Base-by-base conservation (phyloP, 2,113 vertebrate genomes). In the Chinchilla lanigera region DNA sequence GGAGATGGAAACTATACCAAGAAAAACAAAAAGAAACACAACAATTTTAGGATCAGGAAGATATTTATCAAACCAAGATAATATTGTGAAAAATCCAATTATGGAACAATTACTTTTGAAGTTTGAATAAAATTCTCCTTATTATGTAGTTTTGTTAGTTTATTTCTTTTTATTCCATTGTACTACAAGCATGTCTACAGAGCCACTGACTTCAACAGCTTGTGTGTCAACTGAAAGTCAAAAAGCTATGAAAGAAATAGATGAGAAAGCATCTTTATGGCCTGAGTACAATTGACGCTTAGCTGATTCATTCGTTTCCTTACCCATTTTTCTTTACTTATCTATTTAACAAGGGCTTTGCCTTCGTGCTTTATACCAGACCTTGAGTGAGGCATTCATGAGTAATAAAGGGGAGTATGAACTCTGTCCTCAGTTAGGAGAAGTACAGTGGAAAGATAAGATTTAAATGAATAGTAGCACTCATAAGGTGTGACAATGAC, bases 41-140 rank as follows among this genome's bases (percentile, higher is more conserved):
- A 20, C 13, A 81, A 82, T 89, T 85, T 86, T 96, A 88, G 71
- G 13, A 38, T 86, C 81, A 50, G 73, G 89, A 44, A 95, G 90
- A 93, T 7, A 82, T 56, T 63, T 83, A 60, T 41, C 19, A 91
- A 82, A 85, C 33, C 26, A 93, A 63, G n/a, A n/a, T 52, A 89
- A 93, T 87, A 93, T 69, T 93, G 24, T 69, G 52, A 82, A 41
- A 1, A 90, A 38, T 80, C 14, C 9, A 73, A 63, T 44, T 90
- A 19, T 67, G 47, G 22, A 86, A 33, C 86, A 77, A 86, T 4
- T 95, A 56, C 26, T 89, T 44, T 58, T 92, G 67, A 88, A 88
- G 58, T 63, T n/a, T 87, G 17, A 75, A 77, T 89, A 71, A 89
- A 47, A 63, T 75, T 61, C 13, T 54, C 47, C 11, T 75, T 73